Base-by-base conservation (phyloP, 2,113 vertebrate genomes). In the Equus przewalskii region DNA sequence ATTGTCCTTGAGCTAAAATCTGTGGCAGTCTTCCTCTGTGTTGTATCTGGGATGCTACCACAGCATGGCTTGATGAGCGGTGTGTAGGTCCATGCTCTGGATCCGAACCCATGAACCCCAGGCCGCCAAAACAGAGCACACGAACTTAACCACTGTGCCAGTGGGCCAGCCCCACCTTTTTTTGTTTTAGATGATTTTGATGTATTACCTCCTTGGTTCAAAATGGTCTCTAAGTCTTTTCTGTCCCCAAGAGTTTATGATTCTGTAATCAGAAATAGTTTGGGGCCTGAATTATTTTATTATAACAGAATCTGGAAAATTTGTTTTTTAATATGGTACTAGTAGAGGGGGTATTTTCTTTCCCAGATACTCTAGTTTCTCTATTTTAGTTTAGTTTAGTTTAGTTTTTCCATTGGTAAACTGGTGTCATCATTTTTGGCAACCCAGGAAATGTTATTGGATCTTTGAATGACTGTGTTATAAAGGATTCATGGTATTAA, bases 401-500 rank as follows among this genome's bases (percentile, higher is more conserved):
- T 92, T 96, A 60, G 4, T 72, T 56, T 91, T 56, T 3, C 5
- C 16, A 11, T 75, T 82, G 19, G 36, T 70, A 91, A 93, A 88
- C 28, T 78, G 41, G 16, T 44, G 72, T 36, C 28, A 7, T 67
- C 24, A 67, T 84, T 80, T 84, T 93, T 91, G 41, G 64, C 30
- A 67, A 56, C 67, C 54, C 73, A 14, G 21, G 19, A 62, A 49
- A 26, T 91, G 89, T 89, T 80, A 46, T 76, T 91, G 26, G 0
- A 28, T 64, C 16, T 94, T 95, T 78, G 41, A 96, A 54, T 92
- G 49, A 92, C 30, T 84, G 7, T 56, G 8, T 89, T 97, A 56
- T 80, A 78, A 84, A 67, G 36, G 78, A 67, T 89, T 86, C 26
- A 60, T 91, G 44, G 24, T 56, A 62, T 81, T 91, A 88, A 14